A percentile compares a stretch with the other conserved stretches of the same genome.
phyloP scores from a whole-genome alignment of 2,888 invertebrate species.

The Tricholauxania praeusta region DNA sequence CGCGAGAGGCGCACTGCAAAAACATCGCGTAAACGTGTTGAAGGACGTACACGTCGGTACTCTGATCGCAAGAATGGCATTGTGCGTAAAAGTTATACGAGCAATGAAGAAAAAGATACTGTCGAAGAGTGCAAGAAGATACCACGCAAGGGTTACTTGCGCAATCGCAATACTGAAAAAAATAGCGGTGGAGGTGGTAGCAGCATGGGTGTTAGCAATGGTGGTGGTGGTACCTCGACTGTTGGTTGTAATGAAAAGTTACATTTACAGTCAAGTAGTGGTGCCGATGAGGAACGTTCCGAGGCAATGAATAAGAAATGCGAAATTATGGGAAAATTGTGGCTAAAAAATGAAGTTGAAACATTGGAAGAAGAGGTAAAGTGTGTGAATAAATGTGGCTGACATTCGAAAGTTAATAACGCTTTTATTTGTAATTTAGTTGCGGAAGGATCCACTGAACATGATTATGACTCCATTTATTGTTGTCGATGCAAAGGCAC shows the following conservation, averaged over 20 bases:
- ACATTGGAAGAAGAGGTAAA: constrained; percentile 81
- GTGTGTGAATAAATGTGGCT: background rate
- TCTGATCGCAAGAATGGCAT: constrained; percentile 66
- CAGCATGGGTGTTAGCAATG: constrained; percentile 49
- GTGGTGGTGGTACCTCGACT: constrained; percentile 54
- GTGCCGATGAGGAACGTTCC: constrained; percentile 66
- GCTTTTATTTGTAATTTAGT: constrained; percentile 44
- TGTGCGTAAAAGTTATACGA: constrained; percentile 65
- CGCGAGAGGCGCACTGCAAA: constrained; percentile 64
- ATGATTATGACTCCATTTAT: constrained; percentile 83
- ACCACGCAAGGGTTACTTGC: constrained; percentile 65
- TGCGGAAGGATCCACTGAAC: constrained; percentile 63
- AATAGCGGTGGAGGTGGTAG: constrained; percentile 47
- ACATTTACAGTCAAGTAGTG: constrained; percentile 64
- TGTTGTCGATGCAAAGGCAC: constrained; percentile 86
- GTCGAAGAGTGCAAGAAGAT: constrained; percentile 65
- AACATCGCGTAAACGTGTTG: constrained; percentile 62
- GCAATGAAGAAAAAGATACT: constrained; percentile 67
- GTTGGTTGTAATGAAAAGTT: constrained; percentile 62
- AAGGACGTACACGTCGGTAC: constrained; percentile 65
- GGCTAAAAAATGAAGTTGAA: constrained; percentile 89
- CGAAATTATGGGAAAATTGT: constrained; percentile 84
- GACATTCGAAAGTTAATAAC: background rate
- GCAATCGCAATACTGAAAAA: constrained; percentile 65
- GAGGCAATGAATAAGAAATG: constrained; percentile 64